Evolutionary conservation across 2,797 vertebrate species (phyloP), one percentile per base, ranked within the genome.

Genomic region (Danio albolineatus): DNA sequence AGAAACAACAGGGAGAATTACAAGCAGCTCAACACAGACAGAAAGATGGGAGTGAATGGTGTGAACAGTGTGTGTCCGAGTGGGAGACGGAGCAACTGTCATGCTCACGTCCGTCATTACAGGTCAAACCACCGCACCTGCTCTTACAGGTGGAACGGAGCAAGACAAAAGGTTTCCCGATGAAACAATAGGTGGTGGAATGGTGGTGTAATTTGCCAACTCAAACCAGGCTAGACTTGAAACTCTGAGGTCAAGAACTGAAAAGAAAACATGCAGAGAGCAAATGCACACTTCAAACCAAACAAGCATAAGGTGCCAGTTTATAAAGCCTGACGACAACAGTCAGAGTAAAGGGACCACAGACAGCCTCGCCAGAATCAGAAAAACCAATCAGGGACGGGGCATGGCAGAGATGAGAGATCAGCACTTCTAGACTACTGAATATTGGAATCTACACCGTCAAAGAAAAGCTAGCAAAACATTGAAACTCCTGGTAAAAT

Each of bases 1-100:
- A 88, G 90, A 92, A 91, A 92, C 89, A 92, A 93, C 90, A 89
- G 86, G 81, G 92, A 90, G 84, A 89, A 91, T 92, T 92, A 92
- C 87, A 91, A 90, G 86, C 87, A 82, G 87, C 81, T 89, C 83
- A 87, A 88, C 82, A 89, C 75, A 82, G 72, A 85, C 56, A 62
- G 56, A 79, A 62, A 79, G 38, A 61, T 38, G 57, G 44, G 57
- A 61, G 66, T 84, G 83, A 78, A 76, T 77, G 79, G 53, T 80
- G 79, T 53, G 72, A 70, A 54, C 79, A 90, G 53, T 73, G 80
- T 85, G 84, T 85, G 83, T 79, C 56, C 56, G 82, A 84, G 78
- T 43, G 43, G 90, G 53, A 51, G 80, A 56, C 51, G 39, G n/a
- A 28, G 67, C 46, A 79, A 72, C 56, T 9, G 5, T 38, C 43